These are phyloP conservation scores for Amphibalanus amphitrite DNA, from an alignment of 1,140 invertebrate genomes.

Conservation along the genomic window DNA sequence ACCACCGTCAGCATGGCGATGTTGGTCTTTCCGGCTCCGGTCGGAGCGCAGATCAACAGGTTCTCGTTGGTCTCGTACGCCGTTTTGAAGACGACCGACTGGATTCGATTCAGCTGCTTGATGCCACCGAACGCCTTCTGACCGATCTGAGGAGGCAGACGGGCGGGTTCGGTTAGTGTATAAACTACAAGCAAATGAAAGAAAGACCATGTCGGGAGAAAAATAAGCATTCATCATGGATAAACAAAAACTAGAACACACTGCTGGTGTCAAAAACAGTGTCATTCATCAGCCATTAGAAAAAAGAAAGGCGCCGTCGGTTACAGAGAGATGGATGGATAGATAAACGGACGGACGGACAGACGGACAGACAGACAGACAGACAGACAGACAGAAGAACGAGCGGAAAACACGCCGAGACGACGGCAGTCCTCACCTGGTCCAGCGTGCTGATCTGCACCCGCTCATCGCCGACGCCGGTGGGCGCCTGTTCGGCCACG, in stretches of 20 bases:
- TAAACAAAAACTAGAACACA: background rate
- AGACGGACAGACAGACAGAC: too few species aligned
- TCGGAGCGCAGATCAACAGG: conserved; percentile 86
- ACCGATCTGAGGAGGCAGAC: conserved; percentile 38
- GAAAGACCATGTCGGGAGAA: background rate
- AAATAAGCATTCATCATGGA: too few species aligned
- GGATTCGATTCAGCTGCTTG: conserved; percentile 77
- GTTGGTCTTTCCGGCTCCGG: conserved; percentile 96
- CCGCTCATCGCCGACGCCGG: conserved; percentile 45
- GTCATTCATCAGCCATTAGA: too few species aligned
- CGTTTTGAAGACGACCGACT: conserved; percentile 84
- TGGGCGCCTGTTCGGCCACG: conserved; percentile 40
- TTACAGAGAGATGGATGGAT: too few species aligned
- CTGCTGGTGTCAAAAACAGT: too few species aligned
- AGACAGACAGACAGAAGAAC: too few species aligned
- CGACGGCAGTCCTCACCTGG: conserved; percentile 34
- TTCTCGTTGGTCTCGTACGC: conserved; percentile 97
- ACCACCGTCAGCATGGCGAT: conserved; percentile 86
- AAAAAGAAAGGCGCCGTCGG: too few species aligned
- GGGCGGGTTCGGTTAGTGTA: background rate
- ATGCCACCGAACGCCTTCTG: conserved; percentile 72
- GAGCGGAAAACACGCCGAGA: background rate
- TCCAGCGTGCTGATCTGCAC: conserved; percentile 57
- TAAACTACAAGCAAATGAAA: background rate
- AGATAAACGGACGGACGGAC: too few species aligned